phyloP scores from a whole-genome alignment of 2,797 vertebrate species.

The Sciaenops ocellatus region DNA sequence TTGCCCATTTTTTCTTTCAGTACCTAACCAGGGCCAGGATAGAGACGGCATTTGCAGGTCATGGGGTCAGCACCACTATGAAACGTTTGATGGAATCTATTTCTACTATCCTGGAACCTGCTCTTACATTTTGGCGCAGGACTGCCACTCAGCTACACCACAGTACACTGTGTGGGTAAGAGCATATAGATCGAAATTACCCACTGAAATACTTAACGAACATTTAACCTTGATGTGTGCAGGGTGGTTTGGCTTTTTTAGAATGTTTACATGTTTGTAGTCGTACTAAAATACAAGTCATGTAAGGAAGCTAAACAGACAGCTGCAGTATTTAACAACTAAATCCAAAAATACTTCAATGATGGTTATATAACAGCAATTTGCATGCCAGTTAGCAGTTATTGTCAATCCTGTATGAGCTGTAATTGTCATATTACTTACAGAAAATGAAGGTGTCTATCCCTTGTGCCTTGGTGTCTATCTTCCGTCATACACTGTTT shows the following conservation, averaged over 20 bases:
- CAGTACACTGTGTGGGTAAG: constrained; percentile 98
- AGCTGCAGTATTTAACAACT: not conserved
- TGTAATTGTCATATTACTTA: not conserved
- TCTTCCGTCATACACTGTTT: not conserved
- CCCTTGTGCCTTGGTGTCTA: too few relatives aligned
- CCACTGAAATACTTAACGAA: constrained; percentile 1
- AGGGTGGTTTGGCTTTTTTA: not conserved
- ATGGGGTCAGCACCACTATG: constrained; percentile 97
- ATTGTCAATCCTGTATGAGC: not conserved
- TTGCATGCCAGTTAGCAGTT: not conserved
- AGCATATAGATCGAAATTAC: constrained; percentile 29
- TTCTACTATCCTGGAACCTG: constrained; percentile 98
- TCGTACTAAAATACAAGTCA: not conserved
- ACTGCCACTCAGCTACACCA: constrained; percentile 91
- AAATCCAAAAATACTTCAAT: not conserved
- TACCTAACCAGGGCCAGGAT: constrained; percentile 94
- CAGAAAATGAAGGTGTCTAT: not conserved
- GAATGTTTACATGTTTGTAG: not conserved
- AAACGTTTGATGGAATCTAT: constrained; percentile 99
- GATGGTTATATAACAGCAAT: not conserved
- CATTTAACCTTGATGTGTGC: not conserved
- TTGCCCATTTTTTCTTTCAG: constrained; percentile 78
- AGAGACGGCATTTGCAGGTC: constrained; percentile 97
- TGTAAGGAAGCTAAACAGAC: not conserved
- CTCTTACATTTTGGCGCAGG: constrained; percentile 97